phyloP scores from a whole-genome alignment of 2,888 invertebrate genomes.

The Leptopilina drosophilae region DNA sequence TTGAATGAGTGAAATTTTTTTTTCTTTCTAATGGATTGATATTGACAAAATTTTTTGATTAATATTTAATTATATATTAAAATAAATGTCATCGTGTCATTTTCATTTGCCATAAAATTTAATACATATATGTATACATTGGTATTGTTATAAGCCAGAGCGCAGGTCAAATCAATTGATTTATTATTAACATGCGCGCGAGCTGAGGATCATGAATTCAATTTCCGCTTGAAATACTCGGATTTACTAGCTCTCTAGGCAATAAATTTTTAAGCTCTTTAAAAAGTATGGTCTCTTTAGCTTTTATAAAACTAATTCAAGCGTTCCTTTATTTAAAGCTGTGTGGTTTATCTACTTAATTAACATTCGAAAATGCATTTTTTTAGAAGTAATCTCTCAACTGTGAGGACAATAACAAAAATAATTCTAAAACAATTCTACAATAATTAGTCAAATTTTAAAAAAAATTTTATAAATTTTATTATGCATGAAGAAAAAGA shows the following conservation, averaged over 20 bases:
- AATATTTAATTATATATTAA: neutral
- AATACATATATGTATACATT: conserved; percentile 42
- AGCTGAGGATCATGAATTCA: conserved; percentile 41
- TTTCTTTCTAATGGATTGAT: neutral
- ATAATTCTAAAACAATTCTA: neutral
- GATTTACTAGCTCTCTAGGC: conserved; percentile 28
- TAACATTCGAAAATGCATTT: neutral
- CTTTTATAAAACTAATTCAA: conserved; percentile 28
- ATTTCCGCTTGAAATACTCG: conserved; percentile 39
- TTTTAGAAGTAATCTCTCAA: too few species aligned
- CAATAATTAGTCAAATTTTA: neutral
- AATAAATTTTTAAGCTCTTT: conserved; percentile 36
- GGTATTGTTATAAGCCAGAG: conserved; percentile 43
- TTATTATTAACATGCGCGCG: conserved; percentile 55
- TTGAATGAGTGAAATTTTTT: neutral
- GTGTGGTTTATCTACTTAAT: conserved; percentile 5
- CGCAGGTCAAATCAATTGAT: conserved; percentile 55
- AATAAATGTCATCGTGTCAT: conserved; percentile 44
- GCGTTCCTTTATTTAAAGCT: conserved; percentile 22
- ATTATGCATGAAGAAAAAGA: too few species aligned
- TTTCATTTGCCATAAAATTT: conserved; percentile 44
- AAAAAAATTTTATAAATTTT: too few species aligned
- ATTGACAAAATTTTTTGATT: neutral
- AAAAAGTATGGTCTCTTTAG: conserved; percentile 34
- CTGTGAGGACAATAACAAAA: neutral